Conservation (phyloP, 2,797 vertebrate species). For the Geotria australis region DNA sequence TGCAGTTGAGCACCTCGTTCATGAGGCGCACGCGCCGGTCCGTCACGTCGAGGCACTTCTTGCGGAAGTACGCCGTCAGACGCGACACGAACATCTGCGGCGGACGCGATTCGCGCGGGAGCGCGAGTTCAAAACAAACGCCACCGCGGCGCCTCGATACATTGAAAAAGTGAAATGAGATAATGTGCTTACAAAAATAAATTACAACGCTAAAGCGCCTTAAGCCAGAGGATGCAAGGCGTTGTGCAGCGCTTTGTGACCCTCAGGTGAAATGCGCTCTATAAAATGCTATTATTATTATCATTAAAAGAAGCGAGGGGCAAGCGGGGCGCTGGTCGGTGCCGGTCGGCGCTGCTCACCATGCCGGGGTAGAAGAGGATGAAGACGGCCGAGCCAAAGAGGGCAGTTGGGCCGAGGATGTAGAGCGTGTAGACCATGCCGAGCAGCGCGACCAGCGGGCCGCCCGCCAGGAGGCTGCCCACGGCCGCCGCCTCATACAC, state of each 20-base stretch:
- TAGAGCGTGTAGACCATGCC: slow-evolving; percentile 52
- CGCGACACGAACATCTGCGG: slow-evolving; percentile 63
- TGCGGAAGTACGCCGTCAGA: slow-evolving; percentile 55
- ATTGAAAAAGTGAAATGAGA: no score
- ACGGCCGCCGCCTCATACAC: slow-evolving; percentile 68
- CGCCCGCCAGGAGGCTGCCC: slow-evolving; percentile 54
- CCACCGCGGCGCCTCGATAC: no score
- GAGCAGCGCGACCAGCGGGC: slow-evolving; percentile 50
- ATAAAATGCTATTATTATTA: no score
- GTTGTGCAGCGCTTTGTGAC: no score
- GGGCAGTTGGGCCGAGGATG: slow-evolving; percentile 49
- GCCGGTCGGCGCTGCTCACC: slow-evolving; percentile 18
- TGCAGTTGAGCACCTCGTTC: slow-evolving; percentile 70
- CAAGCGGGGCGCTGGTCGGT: no score
- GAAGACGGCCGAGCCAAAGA: slow-evolving; percentile 60
- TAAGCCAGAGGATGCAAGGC: no score
- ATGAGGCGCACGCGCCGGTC: slow-evolving; percentile 72
- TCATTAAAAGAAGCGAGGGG: no score
- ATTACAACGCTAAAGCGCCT: no score
- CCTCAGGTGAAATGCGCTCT: no score
- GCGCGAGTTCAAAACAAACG: neutral
- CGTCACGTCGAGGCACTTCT: slow-evolving; percentile 36
- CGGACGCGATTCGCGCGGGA: neutral
- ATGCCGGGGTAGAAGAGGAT: slow-evolving; percentile 75
- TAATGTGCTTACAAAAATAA: no score